Evolutionary conservation across 2,888 invertebrate genomes (phyloP), one percentile per base, ranked within the genome.

Genomic region (Spilarctia lutea): DNA sequence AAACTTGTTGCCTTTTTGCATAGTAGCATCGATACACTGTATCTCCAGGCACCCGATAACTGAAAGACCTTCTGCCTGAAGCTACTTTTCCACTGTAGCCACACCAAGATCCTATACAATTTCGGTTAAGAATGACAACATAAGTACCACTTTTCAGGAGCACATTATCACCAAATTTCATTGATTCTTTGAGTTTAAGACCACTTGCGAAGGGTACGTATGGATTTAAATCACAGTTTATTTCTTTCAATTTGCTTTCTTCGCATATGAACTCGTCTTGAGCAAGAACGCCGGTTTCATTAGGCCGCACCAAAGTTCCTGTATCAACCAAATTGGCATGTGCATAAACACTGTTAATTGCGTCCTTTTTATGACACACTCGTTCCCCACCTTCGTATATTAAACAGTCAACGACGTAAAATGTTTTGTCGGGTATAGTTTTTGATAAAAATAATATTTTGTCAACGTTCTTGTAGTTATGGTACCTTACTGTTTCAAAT

Each of bases 211-310:
- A 92, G 3, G 94, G 93, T 6, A 94, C 85, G 71, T 87, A 93
- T 16, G 86, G 84, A 79, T 94, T 92, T 4, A 91, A 82, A 83
- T 95, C 94, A 77, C 95, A 95, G 72, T 87, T 86, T 0, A 95
- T 81, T 72, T 81, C 80, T 74, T 85, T 90, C 42, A 84, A 75
- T 27, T 81, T 67, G 74, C 79, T 85, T 80, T 95, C 90, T 83
- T 95, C 94, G 78, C 95, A 95, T 79, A 95, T 84, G 72, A 94
- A 94, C 79, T 95, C 95, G 27, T 94, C 91, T 82, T 94, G 94
- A 16, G 93, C 88, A n/a, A 95, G 85, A 67, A 94, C 79, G 71
- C 88, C 91, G 0, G 85, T 69, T 74, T 93, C 92, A 39, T 91
- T 89, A 2, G 93, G 93, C 79, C 92, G 90, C 27, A 88, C 91